Base-by-base conservation (phyloP, 2,797 vertebrate species). In the Galago senegalensis region DNA sequence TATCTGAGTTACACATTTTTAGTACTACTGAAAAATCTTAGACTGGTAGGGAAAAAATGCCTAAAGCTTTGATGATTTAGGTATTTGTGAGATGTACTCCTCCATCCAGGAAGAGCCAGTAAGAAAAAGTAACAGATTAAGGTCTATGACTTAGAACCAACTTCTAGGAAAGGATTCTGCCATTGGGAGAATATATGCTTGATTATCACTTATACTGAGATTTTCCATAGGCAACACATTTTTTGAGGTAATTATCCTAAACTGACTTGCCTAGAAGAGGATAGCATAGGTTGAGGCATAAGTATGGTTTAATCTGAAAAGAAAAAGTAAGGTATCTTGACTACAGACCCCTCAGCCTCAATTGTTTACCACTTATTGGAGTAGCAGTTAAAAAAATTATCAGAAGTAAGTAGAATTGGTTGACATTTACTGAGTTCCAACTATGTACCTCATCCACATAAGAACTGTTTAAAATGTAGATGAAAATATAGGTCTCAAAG, bases 61-160 rank as follows among this genome's bases (percentile, higher is more conserved):
- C 49, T 83, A 89, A 82, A 94, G 43, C 46, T 85, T 88, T 91
- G 69, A 72, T 88, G 77, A 92, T 76, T 85, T 92, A 67, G 60
- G n/a, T 67, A 81, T 86, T 77, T 92, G 23, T 69, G 23, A n/a
- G 7, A 40, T 93, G 31, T 3, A 40, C 17, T 96, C 61, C 90
- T 89, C 72, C 27, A 87, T n/a, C 46, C 7, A 89, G 40, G 14
- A 46, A 81, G 34, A 96, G 5, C 37, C 61, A n/a, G 5, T 82
- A 53, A 81, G 65, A 85, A 73, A 85, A 72, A 21, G 34, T 72
- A 46, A 63, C 13, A 84, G 58, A 49, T 79, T 46, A 77, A 60
- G 23, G 34, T 61, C 21, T 93, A 0, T 83, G 31, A 73, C n/a
- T 81, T 76, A 80, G 60, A 92, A 61, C 23, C 25, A 40, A 31